Percentiles rank a stretch among this genome's conserved stretches.
These are phyloP conservation scores for Plagodis dolabraria DNA, from an alignment of 2,888 invertebrate genomes.

Conservation along the genomic window DNA sequence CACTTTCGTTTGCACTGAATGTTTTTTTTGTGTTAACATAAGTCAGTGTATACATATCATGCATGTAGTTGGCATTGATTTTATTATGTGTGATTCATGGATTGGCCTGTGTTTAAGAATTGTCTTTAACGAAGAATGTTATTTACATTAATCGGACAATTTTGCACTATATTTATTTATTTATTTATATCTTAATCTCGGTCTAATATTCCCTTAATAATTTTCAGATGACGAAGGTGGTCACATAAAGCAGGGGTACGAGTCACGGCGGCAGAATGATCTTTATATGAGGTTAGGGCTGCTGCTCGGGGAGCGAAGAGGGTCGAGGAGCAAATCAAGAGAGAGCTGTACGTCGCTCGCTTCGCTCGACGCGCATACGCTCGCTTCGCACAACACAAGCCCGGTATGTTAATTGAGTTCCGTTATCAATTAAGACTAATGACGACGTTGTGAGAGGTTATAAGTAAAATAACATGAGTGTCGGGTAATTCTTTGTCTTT, in stretches of 20 bases:
- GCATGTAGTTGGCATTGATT: conserved; percentile 16
- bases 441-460: too few species aligned
- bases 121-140: not conserved
- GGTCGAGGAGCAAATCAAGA: conserved; percentile 75
- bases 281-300: conserved; percentile 93
- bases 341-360: conserved; percentile 83
- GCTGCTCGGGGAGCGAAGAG: conserved; percentile 89
- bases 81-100: conserved; percentile 1
- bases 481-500: not conserved
- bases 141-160: not conserved
- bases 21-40: too few species aligned
- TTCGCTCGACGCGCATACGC: conserved; percentile 87
- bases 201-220: too few species aligned
- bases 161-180: too few species aligned
- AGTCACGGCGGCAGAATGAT: conserved; percentile 87
- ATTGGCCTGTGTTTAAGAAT: not conserved
- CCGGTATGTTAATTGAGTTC: conserved; percentile 78
- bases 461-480: not conserved
- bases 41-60: not conserved
- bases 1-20: too few species aligned
- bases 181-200: too few species aligned
- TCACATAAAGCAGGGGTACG: conserved; percentile 86
- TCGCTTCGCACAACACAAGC: conserved; percentile 93
- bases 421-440: too few species aligned
- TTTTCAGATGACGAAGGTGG: conserved; percentile 89